Conservation (phyloP, 2,797 vertebrate genomes). For the Otolemur crassicaudatus region DNA sequence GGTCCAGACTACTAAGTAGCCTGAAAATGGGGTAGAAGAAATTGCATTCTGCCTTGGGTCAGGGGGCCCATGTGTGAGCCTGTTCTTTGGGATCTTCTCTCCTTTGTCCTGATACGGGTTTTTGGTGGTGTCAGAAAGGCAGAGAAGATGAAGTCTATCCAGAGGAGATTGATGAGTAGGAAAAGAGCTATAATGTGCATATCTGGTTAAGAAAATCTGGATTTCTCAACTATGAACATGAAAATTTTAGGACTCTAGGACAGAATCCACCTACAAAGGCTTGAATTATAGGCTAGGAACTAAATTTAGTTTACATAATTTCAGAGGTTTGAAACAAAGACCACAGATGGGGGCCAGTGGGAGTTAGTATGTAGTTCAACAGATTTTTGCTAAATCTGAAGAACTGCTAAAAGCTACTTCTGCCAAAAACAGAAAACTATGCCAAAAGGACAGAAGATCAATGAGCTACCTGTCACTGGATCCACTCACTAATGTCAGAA, state of each 20-base stretch:
- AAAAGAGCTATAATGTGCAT: background rate
- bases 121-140: background rate
- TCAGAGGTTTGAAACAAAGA: background rate
- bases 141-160: background rate
- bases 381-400: background rate
- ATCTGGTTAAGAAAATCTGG: background rate
- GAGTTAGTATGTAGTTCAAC: background rate
- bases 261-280: background rate
- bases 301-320: background rate
- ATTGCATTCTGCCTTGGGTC: background rate
- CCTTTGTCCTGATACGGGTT: background rate
- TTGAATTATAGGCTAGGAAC: background rate
- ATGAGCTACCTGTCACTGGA: background rate
- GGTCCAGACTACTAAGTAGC: background rate
- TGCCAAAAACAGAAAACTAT: background rate
- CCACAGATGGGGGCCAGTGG: too few relatives aligned
- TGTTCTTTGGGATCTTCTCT: background rate
- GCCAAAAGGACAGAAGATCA: background rate
- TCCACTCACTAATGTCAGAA: background rate
- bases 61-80: background rate
- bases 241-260: background rate
- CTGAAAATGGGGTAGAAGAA: background rate
- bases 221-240: background rate
- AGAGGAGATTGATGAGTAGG: background rate
- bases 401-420: background rate